A percentile compares a stretch with the other conserved stretches of the same genome.
phyloP scores from a whole-genome alignment of 2,797 vertebrate species.

The Synaphobranchus kaupii region DNA sequence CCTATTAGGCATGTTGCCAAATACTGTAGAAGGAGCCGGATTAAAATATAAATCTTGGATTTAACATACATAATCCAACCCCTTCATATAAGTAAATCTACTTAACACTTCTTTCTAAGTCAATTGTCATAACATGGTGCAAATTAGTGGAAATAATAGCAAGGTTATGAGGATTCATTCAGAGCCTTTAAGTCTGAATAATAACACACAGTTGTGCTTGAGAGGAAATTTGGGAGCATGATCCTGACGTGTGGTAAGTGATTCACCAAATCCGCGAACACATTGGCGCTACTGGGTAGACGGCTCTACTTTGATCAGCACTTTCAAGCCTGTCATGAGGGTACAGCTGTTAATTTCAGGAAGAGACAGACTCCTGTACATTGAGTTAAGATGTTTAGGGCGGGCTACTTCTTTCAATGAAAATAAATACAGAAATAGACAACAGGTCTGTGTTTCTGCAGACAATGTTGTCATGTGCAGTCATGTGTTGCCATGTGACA shows the following conservation, averaged over 20 bases:
- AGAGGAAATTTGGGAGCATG: background rate
- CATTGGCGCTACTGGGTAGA: background rate
- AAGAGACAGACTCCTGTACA: constrained; percentile 13
- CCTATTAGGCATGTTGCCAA: background rate
- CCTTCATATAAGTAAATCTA: background rate
- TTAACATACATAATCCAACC: background rate
- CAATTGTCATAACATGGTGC: background rate
- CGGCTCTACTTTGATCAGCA: background rate
- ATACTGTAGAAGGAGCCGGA: background rate
- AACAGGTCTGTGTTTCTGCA: background rate
- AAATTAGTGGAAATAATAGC: background rate
- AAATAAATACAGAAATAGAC: background rate
- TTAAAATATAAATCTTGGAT: background rate
- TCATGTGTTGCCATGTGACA: constrained; percentile 14
- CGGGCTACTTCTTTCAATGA: background rate
- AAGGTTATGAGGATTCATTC: background rate
- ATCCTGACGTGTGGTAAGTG: background rate
- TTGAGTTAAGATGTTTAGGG: background rate
- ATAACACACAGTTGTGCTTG: background rate
- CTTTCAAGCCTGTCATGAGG: background rate
- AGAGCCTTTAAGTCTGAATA: background rate
- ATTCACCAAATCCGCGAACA: background rate
- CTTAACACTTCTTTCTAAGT: background rate
- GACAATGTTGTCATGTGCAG: background rate
- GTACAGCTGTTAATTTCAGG: constrained; percentile 8